Conservation (phyloP, 2,113 vertebrate genomes). For the Alaudala cheleensis region DNA sequence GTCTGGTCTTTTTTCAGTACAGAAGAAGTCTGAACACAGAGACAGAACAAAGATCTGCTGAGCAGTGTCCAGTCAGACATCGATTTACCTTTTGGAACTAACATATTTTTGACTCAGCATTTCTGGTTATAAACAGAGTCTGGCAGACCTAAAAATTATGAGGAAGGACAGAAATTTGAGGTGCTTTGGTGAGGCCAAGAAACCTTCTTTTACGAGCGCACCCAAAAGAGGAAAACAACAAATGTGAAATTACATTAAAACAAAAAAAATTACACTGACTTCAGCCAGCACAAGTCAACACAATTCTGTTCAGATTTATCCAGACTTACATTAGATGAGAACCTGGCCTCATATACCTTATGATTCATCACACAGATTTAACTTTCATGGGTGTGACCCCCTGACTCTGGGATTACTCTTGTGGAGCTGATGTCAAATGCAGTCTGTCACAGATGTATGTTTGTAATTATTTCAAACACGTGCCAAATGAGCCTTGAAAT, state of each 20-base stretch:
- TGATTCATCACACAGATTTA: neutral
- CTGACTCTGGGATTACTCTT: neutral
- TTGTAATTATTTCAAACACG: neutral
- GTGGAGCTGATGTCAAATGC: neutral
- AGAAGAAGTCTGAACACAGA: neutral
- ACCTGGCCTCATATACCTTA: neutral
- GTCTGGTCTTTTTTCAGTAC: neutral
- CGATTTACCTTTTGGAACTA: neutral
- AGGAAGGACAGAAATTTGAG: neutral
- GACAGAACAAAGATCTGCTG: neutral
- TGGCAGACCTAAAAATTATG: neutral
- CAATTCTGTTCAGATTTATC: neutral
- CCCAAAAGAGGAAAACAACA: neutral
- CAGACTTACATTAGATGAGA: neutral
- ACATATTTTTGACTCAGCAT: neutral
- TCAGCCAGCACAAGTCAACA: neutral
- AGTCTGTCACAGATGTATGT: neutral
- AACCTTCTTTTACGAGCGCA: neutral
- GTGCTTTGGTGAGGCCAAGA: neutral
- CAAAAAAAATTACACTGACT: neutral
- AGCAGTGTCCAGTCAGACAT: neutral
- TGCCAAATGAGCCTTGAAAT: neutral
- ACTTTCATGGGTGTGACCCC: neutral
- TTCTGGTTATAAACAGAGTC: neutral
- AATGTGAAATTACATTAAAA: neutral